Evolutionary conservation across 2,888 invertebrate genomes (phyloP).

Genomic region (Orchesellides sinensis): DNA sequence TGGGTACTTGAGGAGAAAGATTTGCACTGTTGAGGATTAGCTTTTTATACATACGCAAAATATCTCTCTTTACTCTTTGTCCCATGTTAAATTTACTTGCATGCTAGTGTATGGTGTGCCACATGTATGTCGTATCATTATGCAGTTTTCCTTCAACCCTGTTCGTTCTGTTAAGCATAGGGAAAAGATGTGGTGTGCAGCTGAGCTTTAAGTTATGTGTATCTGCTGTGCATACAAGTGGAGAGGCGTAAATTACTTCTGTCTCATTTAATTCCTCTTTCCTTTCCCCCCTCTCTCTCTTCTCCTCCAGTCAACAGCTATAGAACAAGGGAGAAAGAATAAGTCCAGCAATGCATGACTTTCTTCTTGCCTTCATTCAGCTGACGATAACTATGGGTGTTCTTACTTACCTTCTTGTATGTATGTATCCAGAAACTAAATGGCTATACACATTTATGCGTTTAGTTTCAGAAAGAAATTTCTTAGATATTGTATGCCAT

Average conservation of each 20-base stretch:
- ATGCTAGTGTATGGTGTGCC: constrained; percentile 12
- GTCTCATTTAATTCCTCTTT: constrained; percentile 65
- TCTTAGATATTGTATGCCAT: background rate
- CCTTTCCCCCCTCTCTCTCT: constrained; percentile 40
- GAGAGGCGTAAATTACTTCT: constrained; percentile 65
- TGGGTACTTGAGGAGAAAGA: constrained; percentile 46
- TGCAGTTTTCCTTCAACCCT: background rate
- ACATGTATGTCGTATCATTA: constrained; percentile 36
- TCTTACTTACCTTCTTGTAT: too few species aligned
- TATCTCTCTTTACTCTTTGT: constrained; percentile 2
- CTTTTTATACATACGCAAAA: constrained; percentile 50
- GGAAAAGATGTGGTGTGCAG: constrained; percentile 9
- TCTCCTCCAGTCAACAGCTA: constrained; percentile 40
- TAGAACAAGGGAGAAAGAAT: constrained; percentile 15
- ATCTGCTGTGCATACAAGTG: constrained; percentile 60
- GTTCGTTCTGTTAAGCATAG: background rate
- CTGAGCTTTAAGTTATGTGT: constrained; percentile 43
- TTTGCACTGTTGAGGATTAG: constrained; percentile 44
- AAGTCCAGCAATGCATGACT: constrained; percentile 57
- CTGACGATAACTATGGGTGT: background rate
- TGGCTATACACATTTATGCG: background rate
- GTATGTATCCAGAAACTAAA: background rate
- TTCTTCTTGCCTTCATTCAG: constrained; percentile 9
- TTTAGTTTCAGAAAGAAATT: background rate
- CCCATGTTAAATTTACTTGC: too few species aligned